Base-by-base conservation (phyloP, 1,140 invertebrate genomes). In the Druon quercuslanigerum region DNA sequence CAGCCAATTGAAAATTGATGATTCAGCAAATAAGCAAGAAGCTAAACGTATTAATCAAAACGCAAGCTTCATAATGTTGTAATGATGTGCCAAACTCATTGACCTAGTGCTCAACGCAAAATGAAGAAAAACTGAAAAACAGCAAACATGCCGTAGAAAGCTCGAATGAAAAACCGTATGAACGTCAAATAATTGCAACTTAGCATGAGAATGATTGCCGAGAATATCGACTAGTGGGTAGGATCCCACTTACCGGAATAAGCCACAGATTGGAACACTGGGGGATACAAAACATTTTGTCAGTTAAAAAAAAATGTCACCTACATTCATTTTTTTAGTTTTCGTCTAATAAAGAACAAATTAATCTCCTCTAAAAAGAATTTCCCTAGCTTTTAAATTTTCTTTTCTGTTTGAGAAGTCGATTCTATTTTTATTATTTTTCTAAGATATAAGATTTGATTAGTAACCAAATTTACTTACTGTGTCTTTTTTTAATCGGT, bases 181-280 rank as follows among this genome's bases (percentile, higher is more conserved):
- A 74, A 57, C 71, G 74, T 8, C n/a, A 54, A 54, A 76, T 72
- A 84, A 79, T 79, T 87, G 84, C 84, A 82, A 90, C 85, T 90
- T 90, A 90, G 88, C 89, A 88, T 90, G 84, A 89, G 83, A 85
- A 82, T 89, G 85, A 89, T 86, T 87, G 87, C 82, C 83, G 84
- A 85, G 85, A 83, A 86, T 84, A 85, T 86, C 85, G 86, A 84
- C 84, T 87, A 87, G 85, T 90, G 90, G 90, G 90, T 87, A 83
- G 85, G 85, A 88, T 90, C 90, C 92, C 92, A 96, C 96, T 97
- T 96, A 97, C 96, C 96, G 92, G 96, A 96, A 93, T 96, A 97
- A 92, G 96, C 96, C 95, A 97, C 96, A 93, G 95, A 96, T 95
- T 97, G 96, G 95, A 97, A 97, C 95, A 96, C 96, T 97, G 94